Base-by-base conservation (phyloP, 2,888 invertebrate genomes). In the Frankliniella intonsa region DNA sequence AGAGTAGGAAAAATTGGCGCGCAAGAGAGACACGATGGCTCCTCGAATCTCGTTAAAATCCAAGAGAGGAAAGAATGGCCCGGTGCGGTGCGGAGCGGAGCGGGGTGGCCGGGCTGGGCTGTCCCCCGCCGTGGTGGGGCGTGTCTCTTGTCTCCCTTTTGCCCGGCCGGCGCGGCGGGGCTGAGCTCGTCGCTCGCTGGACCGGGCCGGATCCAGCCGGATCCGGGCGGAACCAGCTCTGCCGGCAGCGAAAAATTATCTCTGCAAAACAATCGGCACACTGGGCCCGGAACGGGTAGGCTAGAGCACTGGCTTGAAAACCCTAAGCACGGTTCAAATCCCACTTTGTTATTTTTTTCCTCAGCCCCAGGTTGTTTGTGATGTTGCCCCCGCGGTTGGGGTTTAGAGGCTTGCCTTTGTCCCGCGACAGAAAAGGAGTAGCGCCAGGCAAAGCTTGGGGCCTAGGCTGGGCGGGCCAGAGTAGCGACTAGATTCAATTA, bases 31-130 rank as follows among this genome's bases (percentile, higher is more conserved):
- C 55, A 55, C 3, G 14, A 55, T 2, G 55, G 55, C 55, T 55
- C 55, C 55, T 12, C 55, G 69, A 69, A 69, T 69, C 69, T 69
- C 69, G 69, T 69, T 69, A 69, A 69, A 69, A 22, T 22, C 69
- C 62, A 62, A 62, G 14, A 62, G n/a, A 11, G n/a, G 55, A 62
- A 62, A 10, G 62, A 62, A 62, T 38, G 38, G 38, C 38, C 38
- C 38, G n/a, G n/a, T n/a, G n/a, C n/a, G n/a, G n/a, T n/a, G n/a
- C 38, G 2, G 38, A 3, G 38, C 38, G 38, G 38, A 3, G 38
- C 38, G 38, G 38, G 38, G 38, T 38, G 38, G 38, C 38, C 5
- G 38, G 38, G 38, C n/a, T n/a, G n/a, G n/a, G n/a, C n/a, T 38
- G 38, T 3, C 38, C 38, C 38, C 62, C 62, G 10, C 55, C 55